Conservation (phyloP, 2,797 vertebrate species). For the Rallus crepitans region DNA sequence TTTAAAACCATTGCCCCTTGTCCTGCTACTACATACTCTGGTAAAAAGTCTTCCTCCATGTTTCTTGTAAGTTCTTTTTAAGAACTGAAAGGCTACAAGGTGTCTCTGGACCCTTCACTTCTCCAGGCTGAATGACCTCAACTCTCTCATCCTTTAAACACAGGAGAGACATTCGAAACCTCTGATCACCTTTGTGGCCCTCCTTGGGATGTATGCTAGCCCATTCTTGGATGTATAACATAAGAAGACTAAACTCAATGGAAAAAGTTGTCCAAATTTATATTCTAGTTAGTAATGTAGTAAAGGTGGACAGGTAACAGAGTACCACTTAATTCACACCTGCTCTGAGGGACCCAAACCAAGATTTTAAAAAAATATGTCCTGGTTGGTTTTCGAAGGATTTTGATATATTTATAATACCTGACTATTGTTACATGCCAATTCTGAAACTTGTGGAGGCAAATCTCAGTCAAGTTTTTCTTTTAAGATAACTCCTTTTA, state of each 20-base stretch:
- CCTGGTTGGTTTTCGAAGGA: background rate
- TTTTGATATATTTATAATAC: background rate
- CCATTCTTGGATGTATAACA: fast-evolving
- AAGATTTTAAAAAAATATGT: background rate
- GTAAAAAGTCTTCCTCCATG: background rate
- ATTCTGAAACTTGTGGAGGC: background rate
- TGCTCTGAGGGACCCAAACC: background rate
- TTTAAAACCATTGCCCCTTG: background rate
- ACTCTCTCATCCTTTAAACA: background rate
- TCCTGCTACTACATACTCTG: background rate
- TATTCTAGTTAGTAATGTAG: background rate
- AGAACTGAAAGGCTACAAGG: background rate
- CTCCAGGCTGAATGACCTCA: background rate
- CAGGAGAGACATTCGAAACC: background rate
- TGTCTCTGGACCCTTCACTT: background rate
- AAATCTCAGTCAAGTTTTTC: background rate
- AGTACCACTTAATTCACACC: background rate
- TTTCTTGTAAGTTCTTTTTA: background rate
- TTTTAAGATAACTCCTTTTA: background rate
- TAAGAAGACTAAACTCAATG: background rate
- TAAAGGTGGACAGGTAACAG: background rate
- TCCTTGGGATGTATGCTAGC: background rate
- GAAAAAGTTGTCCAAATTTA: background rate
- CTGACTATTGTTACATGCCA: background rate
- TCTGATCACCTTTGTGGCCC: background rate